A percentile compares a stretch with the other conserved stretches of the same genome.
Evolutionary conservation across 2,888 invertebrate species (phyloP).

Genomic region (Lycocerus yunnanus): DNA sequence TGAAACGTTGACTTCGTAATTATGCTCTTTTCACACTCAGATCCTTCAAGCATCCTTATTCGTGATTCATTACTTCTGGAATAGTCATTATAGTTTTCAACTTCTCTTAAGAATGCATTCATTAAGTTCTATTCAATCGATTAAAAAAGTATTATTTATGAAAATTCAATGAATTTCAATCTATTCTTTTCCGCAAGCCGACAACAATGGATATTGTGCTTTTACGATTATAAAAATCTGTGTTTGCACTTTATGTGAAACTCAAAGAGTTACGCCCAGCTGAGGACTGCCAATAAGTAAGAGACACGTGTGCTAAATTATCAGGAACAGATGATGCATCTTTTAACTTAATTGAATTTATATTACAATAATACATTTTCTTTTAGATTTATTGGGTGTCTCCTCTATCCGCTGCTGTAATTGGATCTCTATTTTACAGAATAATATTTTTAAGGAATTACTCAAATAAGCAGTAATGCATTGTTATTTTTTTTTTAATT

Average conservation of each 20-base stretch:
- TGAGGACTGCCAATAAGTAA: background rate
- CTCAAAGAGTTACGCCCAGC: background rate
- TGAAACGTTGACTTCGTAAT: background rate
- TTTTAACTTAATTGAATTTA: no score
- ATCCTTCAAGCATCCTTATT: background rate
- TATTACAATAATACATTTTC: background rate
- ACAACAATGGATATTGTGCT: background rate
- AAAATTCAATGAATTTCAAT: background rate
- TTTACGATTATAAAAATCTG: no score
- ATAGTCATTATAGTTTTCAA: background rate
- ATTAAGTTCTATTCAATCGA: background rate
- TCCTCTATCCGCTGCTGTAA: conserved; percentile 44
- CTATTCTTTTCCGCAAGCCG: background rate
- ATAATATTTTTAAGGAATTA: conserved; percentile 34
- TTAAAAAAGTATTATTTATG: background rate
- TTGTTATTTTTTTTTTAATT: no score
- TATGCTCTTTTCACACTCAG: background rate
- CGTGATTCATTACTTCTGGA: background rate
- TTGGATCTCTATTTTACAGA: conserved; percentile 43
- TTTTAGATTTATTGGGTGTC: conserved; percentile 52
- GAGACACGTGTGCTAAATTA: background rate
- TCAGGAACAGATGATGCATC: background rate
- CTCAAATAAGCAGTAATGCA: background rate
- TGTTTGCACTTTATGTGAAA: no score
- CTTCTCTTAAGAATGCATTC: background rate